Evolutionary conservation across 2,797 vertebrate genomes (phyloP).

Genomic region (Ara ararauna): DNA sequence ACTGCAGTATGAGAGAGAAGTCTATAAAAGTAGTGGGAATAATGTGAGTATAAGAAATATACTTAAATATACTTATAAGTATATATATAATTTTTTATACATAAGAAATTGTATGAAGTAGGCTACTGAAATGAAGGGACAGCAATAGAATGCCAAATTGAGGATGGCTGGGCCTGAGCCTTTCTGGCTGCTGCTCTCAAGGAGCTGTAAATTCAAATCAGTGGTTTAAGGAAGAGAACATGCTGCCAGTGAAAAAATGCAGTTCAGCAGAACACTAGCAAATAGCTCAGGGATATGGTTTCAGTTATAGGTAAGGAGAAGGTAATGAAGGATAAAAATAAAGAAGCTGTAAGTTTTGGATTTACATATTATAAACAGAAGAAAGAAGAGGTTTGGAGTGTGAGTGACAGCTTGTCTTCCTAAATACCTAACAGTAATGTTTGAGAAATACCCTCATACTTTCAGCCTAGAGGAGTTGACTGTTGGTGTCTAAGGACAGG

Average conservation of each 20-base stretch:
- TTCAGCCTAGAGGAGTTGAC: not conserved
- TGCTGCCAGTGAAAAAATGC: not conserved
- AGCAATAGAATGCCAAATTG: not conserved
- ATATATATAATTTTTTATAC: not conserved
- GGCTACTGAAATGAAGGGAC: not conserved
- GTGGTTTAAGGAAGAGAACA: not conserved
- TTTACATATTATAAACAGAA: not conserved
- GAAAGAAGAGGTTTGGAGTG: not conserved
- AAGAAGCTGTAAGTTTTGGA: not conserved
- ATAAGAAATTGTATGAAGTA: not conserved
- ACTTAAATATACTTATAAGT: not conserved
- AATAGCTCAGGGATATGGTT: not conserved
- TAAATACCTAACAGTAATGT: not conserved
- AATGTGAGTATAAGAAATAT: not conserved
- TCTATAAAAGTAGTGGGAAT: not conserved
- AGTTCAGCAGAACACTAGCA: not conserved
- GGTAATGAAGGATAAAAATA: not conserved
- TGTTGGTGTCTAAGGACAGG: not conserved
- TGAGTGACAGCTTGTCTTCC: not conserved
- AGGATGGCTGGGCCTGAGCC: not conserved
- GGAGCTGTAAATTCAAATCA: not conserved
- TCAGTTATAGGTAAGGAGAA: not conserved
- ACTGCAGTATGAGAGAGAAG: not conserved
- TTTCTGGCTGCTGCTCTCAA: not conserved
- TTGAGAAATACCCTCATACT: not conserved